Conservation (phyloP, 2,113 vertebrate species). For the Tyrannus savana region DNA sequence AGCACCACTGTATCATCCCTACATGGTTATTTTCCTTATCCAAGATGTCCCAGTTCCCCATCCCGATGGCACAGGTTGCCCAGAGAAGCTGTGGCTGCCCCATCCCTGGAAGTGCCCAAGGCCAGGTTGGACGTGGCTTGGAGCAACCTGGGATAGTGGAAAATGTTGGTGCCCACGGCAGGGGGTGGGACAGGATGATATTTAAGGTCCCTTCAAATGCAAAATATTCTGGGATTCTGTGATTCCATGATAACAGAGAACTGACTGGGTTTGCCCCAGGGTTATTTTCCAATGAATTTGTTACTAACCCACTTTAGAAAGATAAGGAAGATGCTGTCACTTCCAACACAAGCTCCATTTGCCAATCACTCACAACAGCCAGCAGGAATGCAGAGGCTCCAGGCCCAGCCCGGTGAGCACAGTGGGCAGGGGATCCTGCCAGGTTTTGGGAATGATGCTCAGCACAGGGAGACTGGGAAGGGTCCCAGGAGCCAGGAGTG, state of each 20-base stretch:
- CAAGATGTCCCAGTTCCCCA: neutral
- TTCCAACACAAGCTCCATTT: no score
- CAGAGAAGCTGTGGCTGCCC: neutral
- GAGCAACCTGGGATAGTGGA: neutral
- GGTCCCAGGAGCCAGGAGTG: accelerated
- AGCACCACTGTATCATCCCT: neutral
- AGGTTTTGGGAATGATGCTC: accelerated
- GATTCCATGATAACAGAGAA: neutral
- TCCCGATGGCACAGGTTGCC: neutral
- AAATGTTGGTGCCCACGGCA: neutral
- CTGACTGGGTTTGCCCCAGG: no score
- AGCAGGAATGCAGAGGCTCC: neutral
- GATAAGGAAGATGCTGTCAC: neutral
- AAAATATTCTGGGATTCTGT: neutral
- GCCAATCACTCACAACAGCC: neutral
- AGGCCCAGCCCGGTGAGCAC: accelerated
- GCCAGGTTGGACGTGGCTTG: neutral
- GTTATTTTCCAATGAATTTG: neutral
- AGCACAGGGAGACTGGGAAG: accelerated
- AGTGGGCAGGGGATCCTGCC: neutral
- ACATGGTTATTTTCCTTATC: neutral
- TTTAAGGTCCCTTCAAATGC: neutral
- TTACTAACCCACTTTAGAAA: neutral
- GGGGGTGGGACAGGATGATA: neutral
- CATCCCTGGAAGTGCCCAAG: neutral